These are phyloP conservation scores for Synergus umbraculus DNA, from an alignment of 2,888 invertebrate genomes.

Conservation along the genomic window DNA sequence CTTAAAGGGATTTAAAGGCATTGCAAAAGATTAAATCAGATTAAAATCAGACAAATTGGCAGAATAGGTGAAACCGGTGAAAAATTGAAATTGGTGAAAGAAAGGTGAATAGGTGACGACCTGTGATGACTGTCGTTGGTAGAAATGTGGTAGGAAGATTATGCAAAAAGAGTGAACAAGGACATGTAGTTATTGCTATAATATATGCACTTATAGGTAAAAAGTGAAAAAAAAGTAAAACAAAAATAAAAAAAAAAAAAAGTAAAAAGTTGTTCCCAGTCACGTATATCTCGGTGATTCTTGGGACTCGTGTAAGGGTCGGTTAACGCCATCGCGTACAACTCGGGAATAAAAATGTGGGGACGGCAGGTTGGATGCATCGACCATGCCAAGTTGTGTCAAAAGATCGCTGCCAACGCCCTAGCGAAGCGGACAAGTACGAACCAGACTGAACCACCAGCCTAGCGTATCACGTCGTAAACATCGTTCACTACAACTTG, in stretches of 20 bases:
- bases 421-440: slow-evolving; percentile 51
- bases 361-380: slow-evolving; percentile 52
- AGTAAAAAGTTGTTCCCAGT: slow-evolving; percentile 31
- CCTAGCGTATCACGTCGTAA: slow-evolving; percentile 71
- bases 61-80: no score
- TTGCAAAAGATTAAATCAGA: no score
- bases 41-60: no score
- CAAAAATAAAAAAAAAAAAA: no score
- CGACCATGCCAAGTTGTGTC: slow-evolving; percentile 54
- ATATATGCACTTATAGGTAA: slow-evolving; percentile 25
- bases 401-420: slow-evolving; percentile 56
- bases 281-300: slow-evolving; percentile 36
- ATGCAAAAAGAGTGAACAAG: slow-evolving; percentile 26
- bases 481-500: slow-evolving; percentile 70
- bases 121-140: not conserved
- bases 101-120: no score
- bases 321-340: slow-evolving; percentile 44
- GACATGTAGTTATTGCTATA: slow-evolving; percentile 2
- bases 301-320: slow-evolving; percentile 46
- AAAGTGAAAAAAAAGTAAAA: not conserved
- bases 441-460: slow-evolving; percentile 48
- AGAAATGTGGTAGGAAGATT: slow-evolving; percentile 1
- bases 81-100: no score
- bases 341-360: slow-evolving; percentile 53
- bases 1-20: no score